These are phyloP conservation scores for Amazona ochrocephala DNA, from an alignment of 2,797 vertebrate species.

Conservation along the genomic window DNA sequence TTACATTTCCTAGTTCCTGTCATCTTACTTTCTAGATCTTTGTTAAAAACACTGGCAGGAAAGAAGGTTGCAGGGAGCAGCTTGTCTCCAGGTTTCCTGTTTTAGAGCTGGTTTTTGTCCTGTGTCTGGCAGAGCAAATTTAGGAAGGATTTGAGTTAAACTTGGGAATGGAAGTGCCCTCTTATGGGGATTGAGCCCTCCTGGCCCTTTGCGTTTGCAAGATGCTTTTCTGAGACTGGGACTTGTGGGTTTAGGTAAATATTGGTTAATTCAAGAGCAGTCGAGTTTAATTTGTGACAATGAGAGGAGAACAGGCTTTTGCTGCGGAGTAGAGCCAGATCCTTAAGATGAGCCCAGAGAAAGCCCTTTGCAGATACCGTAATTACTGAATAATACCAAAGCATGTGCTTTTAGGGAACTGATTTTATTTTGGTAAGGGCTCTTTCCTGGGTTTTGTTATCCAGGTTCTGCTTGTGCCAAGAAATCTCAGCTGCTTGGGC, in stretches of 20 bases:
- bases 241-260: background rate
- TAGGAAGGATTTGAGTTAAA: background rate
- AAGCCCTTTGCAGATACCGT: background rate
- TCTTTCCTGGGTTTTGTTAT: background rate
- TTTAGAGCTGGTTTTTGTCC: background rate
- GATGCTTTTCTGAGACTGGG: background rate
- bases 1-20: slow-evolving; percentile 38
- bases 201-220: background rate
- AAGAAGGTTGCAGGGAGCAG: slow-evolving; percentile 37
- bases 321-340: background rate
- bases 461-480: background rate
- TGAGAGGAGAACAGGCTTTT: background rate
- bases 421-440: background rate
- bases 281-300: background rate
- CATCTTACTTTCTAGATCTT: slow-evolving; percentile 35
- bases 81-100: slow-evolving; percentile 26
- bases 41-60: slow-evolving; percentile 54
- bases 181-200: background rate
- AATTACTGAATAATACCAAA: background rate
- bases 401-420: background rate
- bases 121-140: background rate
- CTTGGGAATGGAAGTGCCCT: background rate
- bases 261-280: background rate
- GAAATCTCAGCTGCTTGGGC: slow-evolving; percentile 8
- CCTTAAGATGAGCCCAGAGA: background rate